Conservation (phyloP, 2,113 vertebrate genomes). For the Agapornis roseicollis region DNA sequence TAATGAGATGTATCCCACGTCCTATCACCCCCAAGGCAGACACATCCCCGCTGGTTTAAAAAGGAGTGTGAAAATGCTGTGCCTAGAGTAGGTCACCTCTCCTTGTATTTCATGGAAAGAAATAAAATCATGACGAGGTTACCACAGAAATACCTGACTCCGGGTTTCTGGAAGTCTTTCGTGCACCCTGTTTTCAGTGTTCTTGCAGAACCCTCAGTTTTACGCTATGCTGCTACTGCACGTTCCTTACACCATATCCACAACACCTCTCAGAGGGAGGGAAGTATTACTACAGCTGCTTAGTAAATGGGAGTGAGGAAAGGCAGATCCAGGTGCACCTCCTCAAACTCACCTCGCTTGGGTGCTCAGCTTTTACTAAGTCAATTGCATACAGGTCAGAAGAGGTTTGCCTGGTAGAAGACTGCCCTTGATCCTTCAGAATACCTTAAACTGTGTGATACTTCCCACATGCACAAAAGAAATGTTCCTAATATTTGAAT, state of each 20-base stretch:
- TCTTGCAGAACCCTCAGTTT: not conserved
- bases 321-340: not conserved
- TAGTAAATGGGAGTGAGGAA: not conserved
- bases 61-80: not conserved
- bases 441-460: not conserved
- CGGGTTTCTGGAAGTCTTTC: not conserved
- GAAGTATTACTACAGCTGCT: not conserved
- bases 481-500: not conserved
- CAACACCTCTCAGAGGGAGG: not conserved
- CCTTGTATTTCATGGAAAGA: not conserved
- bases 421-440: not conserved
- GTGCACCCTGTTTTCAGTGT: not conserved
- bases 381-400: not conserved
- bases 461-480: not conserved
- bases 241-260: not conserved
- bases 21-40: constrained; percentile 28
- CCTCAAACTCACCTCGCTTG: not conserved
- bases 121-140: not conserved
- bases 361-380: not conserved
- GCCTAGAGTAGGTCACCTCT: not conserved
- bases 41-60: constrained; percentile 6
- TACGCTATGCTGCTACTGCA: not conserved
- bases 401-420: not conserved
- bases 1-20: constrained; percentile 44
- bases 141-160: not conserved